A percentile compares a stretch with the other conserved stretches of the same genome.
Conservation (phyloP, 2,797 vertebrate species). For the Enteromius viviparus region DNA sequence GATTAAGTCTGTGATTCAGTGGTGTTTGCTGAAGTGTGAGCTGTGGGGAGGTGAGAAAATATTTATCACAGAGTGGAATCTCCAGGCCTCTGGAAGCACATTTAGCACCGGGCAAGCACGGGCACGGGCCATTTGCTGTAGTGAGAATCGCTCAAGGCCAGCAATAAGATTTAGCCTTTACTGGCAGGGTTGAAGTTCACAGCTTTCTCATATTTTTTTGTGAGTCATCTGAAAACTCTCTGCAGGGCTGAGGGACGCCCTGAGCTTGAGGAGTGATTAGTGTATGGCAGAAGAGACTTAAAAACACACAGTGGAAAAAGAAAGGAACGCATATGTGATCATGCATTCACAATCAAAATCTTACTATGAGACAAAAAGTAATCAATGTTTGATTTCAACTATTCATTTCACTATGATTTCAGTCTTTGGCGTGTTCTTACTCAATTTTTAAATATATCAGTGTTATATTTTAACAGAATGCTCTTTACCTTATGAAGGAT, state of each 20-base stretch:
- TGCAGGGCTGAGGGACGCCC: constrained; percentile 52
- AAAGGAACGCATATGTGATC: too few relatives aligned
- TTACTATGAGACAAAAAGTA: too few relatives aligned
- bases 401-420: too few relatives aligned
- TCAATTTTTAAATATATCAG: too few relatives aligned
- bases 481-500: too few relatives aligned
- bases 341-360: too few relatives aligned
- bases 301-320: neutral
- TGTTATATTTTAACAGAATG: too few relatives aligned
- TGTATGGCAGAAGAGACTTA: constrained; percentile 59
- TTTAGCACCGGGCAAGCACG: constrained; percentile 63
- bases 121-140: constrained; percentile 59
- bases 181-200: constrained; percentile 62
- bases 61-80: constrained; percentile 61
- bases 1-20: constrained; percentile 15
- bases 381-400: too few relatives aligned
- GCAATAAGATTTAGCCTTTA: constrained; percentile 64
- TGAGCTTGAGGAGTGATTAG: constrained; percentile 46
- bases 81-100: constrained; percentile 58
- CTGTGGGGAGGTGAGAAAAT: constrained; percentile 60
- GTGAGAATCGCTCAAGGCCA: constrained; percentile 63
- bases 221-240: constrained; percentile 59
- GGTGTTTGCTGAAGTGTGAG: constrained; percentile 28
- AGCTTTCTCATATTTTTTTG: constrained; percentile 66
- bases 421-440: too few relatives aligned